phyloP scores from a whole-genome alignment of 1,140 invertebrate species.

The Steinernema khuongi region DNA sequence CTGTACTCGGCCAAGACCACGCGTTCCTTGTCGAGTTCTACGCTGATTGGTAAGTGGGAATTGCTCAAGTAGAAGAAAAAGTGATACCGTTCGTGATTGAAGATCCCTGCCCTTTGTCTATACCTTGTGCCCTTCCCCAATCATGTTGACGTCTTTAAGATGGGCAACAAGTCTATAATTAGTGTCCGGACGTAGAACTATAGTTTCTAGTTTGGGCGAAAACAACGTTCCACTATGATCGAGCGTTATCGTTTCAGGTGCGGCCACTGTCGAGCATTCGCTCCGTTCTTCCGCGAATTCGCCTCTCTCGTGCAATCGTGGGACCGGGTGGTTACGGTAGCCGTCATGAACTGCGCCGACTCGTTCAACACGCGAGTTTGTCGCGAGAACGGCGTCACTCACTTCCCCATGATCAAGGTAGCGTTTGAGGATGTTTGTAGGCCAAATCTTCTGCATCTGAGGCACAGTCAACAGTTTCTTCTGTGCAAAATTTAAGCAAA shows the following conservation, averaged over 20 bases:
- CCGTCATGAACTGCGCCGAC: constrained; percentile 56
- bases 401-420: constrained; percentile 58
- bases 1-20: constrained; percentile 48
- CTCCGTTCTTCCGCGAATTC: constrained; percentile 53
- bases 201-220: constrained; percentile 1
- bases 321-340: constrained; percentile 50
- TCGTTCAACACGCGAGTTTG: constrained; percentile 53
- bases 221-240: neutral
- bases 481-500: too few relatives aligned
- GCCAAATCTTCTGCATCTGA: too few relatives aligned
- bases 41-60: constrained; percentile 52
- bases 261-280: constrained; percentile 57
- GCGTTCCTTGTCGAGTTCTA: constrained; percentile 59
- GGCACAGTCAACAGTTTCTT: too few relatives aligned
- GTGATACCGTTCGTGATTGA: neutral
- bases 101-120: neutral
- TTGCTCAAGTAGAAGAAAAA: neutral
- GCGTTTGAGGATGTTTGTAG: neutral
- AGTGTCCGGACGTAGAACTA: neutral
- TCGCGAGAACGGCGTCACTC: constrained; percentile 47
- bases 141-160: too few relatives aligned
- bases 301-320: constrained; percentile 45
- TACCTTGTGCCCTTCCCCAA: neutral
- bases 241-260: constrained; percentile 42
- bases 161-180: neutral